Percentiles rank a stretch among this genome's conserved stretches.
phyloP scores from a whole-genome alignment of 2,797 vertebrate species.

The Xenops minutus region DNA sequence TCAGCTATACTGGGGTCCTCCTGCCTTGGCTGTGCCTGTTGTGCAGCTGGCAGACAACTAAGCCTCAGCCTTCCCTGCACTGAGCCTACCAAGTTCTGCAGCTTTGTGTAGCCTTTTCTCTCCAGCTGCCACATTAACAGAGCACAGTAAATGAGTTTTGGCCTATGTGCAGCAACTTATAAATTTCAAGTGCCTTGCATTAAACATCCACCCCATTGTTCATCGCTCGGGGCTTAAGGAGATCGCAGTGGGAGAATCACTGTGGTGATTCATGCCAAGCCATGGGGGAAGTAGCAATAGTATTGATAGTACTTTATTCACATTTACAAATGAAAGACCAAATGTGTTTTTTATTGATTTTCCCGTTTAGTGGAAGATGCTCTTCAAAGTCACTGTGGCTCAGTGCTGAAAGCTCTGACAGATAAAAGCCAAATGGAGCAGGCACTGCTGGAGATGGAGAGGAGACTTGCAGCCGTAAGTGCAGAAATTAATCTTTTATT shows the following conservation, averaged over 20 bases:
- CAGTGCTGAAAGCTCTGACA: slow-evolving; percentile 62
- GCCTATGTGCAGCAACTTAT: background rate
- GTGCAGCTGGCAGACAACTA: background rate
- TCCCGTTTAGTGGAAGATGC: slow-evolving; percentile 74
- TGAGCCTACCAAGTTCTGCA: background rate
- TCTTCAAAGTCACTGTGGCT: slow-evolving; percentile 49
- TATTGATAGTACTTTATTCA: slow-evolving; percentile 38
- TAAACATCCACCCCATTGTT: slow-evolving; percentile 16
- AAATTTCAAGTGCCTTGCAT: slow-evolving; percentile 1
- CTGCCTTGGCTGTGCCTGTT: background rate
- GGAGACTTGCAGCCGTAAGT: slow-evolving; percentile 72
- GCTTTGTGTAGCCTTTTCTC: background rate
- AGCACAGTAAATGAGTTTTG: background rate
- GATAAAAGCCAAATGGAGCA: slow-evolving; percentile 71
- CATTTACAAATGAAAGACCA: slow-evolving; percentile 50
- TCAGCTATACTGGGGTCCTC: background rate
- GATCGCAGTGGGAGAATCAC: background rate
- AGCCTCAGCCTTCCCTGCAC: background rate
- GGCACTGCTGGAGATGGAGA: slow-evolving; percentile 70
- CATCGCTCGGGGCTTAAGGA: background rate
- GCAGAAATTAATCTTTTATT: slow-evolving; percentile 7
- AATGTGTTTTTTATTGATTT: slow-evolving; percentile 58
- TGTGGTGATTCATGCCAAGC: background rate
- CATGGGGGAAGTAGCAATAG: background rate
- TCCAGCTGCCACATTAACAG: background rate